These are phyloP conservation scores for Adelphocoris suturalis DNA, from an alignment of 2,888 invertebrate species.

Conservation along the genomic window DNA sequence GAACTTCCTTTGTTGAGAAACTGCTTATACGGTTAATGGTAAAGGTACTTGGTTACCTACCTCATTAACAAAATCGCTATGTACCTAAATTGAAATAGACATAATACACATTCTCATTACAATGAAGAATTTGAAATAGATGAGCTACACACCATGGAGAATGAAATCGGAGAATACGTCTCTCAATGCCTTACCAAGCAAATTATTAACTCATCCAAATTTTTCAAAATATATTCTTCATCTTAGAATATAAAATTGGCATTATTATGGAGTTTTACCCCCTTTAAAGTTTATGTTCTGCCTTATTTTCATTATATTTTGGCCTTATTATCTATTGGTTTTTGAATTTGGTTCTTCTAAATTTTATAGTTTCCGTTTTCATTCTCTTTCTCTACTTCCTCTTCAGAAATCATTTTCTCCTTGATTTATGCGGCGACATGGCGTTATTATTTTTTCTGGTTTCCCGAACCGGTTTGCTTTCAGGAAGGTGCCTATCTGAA, in stretches of 20 bases:
- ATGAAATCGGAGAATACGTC: neutral
- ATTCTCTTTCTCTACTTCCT: constrained; percentile 41
- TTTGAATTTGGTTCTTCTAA: constrained; percentile 8
- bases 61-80: neutral
- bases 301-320: constrained; percentile 1
- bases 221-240: neutral
- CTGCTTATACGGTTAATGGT: too few species aligned
- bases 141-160: neutral
- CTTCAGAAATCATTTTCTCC: neutral
- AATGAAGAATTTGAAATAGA: neutral
- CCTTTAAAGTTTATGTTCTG: neutral
- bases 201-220: neutral
- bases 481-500: too few species aligned
- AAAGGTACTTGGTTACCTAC: too few species aligned
- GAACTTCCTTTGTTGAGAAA: too few species aligned
- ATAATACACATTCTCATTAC: neutral
- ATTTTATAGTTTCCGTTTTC: constrained; percentile 42
- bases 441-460: too few species aligned
- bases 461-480: too few species aligned
- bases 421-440: neutral
- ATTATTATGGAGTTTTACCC: neutral
- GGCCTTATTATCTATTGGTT: constrained; percentile 28
- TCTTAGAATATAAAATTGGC: constrained; percentile 1
- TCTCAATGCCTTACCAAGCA: too few species aligned
- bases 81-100: neutral